Percentiles rank a stretch among this genome's conserved stretches.
These are phyloP conservation scores for Gulo gulo DNA, from an alignment of 2,113 vertebrate species.

Conservation along the genomic window DNA sequence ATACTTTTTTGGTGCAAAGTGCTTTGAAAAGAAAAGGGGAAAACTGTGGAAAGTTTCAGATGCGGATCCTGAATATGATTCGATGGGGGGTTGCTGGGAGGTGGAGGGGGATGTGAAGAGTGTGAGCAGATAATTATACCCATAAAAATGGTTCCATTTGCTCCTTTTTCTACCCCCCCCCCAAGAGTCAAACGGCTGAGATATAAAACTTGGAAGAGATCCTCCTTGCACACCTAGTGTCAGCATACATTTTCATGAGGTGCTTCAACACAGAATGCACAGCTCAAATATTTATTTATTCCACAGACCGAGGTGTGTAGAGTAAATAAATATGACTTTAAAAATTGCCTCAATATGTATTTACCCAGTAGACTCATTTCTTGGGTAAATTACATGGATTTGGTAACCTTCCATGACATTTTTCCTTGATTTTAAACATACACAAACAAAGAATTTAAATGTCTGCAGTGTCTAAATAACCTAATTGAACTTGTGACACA, in stretches of 20 bases:
- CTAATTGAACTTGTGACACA: constrained; percentile 77
- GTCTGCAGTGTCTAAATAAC: constrained; percentile 77
- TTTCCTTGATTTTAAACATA: constrained; percentile 74
- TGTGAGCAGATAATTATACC: neutral
- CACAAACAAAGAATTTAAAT: constrained; percentile 76
- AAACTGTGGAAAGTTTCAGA: neutral
- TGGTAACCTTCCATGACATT: constrained; percentile 76
- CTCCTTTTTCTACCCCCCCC: neutral
- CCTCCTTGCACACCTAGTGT: constrained; percentile 21
- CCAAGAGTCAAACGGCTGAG: constrained; percentile 29
- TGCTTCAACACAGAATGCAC: constrained; percentile 41
- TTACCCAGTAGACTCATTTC: constrained; percentile 75
- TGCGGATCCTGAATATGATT: neutral
- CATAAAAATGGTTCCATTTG: constrained; percentile 59
- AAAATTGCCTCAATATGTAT: constrained; percentile 72
- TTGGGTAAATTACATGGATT: constrained; percentile 78
- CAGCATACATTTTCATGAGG: constrained; percentile 71
- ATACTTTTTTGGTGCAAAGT: neutral
- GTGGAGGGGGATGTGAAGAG: neutral
- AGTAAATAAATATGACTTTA: constrained; percentile 76
- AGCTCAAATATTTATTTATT: constrained; percentile 76
- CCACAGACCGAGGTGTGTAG: constrained; percentile 66
- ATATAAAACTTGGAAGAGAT: constrained; percentile 45
- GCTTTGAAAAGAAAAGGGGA: constrained; percentile 32
- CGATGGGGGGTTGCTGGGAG: neutral